Conservation (phyloP, 2,113 vertebrate species). For the Micromys minutus region DNA sequence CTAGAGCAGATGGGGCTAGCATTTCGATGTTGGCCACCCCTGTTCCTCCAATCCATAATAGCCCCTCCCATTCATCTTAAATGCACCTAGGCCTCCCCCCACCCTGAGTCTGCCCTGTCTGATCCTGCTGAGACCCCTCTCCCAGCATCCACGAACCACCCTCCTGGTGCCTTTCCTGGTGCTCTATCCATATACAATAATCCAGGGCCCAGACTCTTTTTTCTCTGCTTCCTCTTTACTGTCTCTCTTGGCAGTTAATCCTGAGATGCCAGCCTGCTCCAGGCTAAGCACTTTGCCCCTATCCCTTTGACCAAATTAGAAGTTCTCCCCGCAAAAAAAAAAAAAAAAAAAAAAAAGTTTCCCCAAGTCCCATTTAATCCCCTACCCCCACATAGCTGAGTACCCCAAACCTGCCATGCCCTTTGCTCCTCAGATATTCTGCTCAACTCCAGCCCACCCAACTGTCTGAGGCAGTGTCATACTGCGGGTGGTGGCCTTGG, state of each 20-base stretch:
- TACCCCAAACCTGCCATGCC: background rate
- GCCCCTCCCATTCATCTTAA: background rate
- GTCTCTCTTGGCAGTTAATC: background rate
- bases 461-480: background rate
- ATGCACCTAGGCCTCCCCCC: background rate
- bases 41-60: background rate
- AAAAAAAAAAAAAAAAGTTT: too few relatives aligned
- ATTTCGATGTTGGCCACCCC: background rate
- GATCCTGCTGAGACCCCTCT: background rate
- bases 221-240: background rate
- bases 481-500: background rate
- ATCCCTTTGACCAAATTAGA: background rate
- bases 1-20: background rate
- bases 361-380: background rate
- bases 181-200: background rate
- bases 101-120: background rate
- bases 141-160: background rate
- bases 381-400: background rate
- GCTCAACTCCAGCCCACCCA: background rate
- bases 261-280: background rate
- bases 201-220: rapidly evolving
- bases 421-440: background rate
- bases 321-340: too few relatives aligned
- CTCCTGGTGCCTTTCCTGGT: background rate
- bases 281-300: background rate